Evolutionary conservation across 2,888 invertebrate species (phyloP), one percentile per base, ranked within the genome.

Genomic region (Andrena dorsata): DNA sequence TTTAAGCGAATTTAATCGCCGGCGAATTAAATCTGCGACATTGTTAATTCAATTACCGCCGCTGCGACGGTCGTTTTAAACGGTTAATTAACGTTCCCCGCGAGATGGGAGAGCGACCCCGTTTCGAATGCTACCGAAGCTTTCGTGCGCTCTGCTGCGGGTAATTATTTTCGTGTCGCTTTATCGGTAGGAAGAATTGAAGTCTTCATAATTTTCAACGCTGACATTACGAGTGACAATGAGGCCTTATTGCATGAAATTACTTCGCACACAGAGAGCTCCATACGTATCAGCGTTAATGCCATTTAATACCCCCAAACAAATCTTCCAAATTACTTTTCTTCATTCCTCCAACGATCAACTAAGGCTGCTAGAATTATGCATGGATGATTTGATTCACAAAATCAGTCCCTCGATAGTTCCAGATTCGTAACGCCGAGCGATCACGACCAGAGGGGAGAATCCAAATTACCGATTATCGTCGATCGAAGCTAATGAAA

Each of bases 11-110:
- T 88, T 88, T 75, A 85, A 88, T 82, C 84, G 83, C 47, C 49
- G 35, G 56, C 66, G 81, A 87, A 88, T 82, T 76, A 79, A 83
- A 81, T 66, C 64, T 30, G 75, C 69, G 76, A 82, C 69, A 72
- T 73, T 85, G 88, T 84, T 86, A 73, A 84, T 86, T 84, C 74
- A 86, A 86, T 80, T 86, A 70, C 66, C 72, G 35, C 16, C 66
- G 58, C 51, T 61, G 74, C 65, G 69, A 30, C 56, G 58, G 53
- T 65, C 66, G 71, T 79, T 82, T 86, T 74, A 75, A 84, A 85
- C 84, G 80, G 80, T 85, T 84, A 88, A 87, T 75, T 81, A 77
- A 75, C 78, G 68, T 47, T 56, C 41, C 56, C 63, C 53, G 30
- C 8, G 73, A 74, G 35, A 71, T 49, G 26, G 16, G 10, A 20